phyloP scores from a whole-genome alignment of 2,888 invertebrate species.

The Drosophila pegasa region DNA sequence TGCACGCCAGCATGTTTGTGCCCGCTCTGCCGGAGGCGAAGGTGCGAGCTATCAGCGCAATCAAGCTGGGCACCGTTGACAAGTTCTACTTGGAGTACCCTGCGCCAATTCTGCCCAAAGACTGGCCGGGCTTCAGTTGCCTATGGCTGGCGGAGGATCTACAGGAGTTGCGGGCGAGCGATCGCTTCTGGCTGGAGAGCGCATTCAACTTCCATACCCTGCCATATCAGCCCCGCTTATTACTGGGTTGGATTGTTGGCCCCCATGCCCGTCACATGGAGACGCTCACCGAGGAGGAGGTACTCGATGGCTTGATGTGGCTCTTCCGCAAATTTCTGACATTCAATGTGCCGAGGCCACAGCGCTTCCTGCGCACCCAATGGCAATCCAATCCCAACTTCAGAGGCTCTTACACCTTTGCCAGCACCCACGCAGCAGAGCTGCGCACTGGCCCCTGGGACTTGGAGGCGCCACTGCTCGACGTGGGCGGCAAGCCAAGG shows the following conservation, averaged over 20 bases:
- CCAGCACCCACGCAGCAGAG: slow-evolving; percentile 87
- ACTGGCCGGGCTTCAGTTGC: slow-evolving; percentile 86
- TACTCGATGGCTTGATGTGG: slow-evolving; percentile 72
- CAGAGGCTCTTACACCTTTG: slow-evolving; percentile 89
- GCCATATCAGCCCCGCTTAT: slow-evolving; percentile 87
- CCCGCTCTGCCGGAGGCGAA: slow-evolving; percentile 86
- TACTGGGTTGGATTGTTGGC: slow-evolving; percentile 89
- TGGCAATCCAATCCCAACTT: slow-evolving; percentile 88
- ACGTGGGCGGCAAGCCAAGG: slow-evolving; percentile 84
- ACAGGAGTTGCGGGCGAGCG: slow-evolving; percentile 57
- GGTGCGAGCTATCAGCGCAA: slow-evolving; percentile 85
- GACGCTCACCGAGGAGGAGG: slow-evolving; percentile 86
- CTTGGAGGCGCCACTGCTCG: slow-evolving; percentile 86
- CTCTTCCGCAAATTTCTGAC: slow-evolving; percentile 77
- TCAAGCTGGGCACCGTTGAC: slow-evolving; percentile 87
- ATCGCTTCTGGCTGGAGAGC: slow-evolving; percentile 87
- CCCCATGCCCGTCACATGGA: slow-evolving; percentile 87
- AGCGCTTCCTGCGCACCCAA: slow-evolving; percentile 85
- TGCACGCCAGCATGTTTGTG: slow-evolving; percentile 82
- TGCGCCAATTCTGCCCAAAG: slow-evolving; percentile 86
- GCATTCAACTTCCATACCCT: slow-evolving; percentile 89
- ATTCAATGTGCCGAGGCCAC: slow-evolving; percentile 67
- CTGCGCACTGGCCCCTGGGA: slow-evolving; percentile 86
- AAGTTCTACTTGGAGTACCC: slow-evolving; percentile 88
- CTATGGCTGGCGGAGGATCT: slow-evolving; percentile 86